Percentiles rank a stretch among this genome's conserved stretches.
Conservation (phyloP, 2,797 vertebrate species). For the Scolopax bukidnonensis region DNA sequence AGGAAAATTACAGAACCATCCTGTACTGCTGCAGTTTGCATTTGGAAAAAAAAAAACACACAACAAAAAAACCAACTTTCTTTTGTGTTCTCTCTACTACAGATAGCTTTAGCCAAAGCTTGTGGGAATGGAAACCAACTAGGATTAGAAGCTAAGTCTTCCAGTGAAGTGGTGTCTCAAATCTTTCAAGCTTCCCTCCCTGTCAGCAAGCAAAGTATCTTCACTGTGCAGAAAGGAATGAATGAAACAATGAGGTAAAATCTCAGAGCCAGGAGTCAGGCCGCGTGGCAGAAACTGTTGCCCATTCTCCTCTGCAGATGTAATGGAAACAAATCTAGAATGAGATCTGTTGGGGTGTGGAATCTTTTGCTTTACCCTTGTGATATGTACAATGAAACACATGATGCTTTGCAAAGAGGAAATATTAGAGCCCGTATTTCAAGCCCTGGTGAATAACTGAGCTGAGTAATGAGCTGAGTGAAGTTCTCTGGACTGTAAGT, state of each 20-base stretch:
- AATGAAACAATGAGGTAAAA: constrained; percentile 96
- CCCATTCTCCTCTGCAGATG: neutral
- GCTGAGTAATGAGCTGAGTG: neutral
- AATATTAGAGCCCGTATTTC: neutral
- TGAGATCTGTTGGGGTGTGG: neutral
- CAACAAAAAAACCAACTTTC: neutral
- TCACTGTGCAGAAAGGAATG: constrained; percentile 86
- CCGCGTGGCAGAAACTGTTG: neutral
- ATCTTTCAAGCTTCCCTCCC: constrained; percentile 85
- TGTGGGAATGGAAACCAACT: constrained; percentile 87
- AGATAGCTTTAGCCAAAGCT: constrained; percentile 92
- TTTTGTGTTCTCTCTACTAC: neutral
- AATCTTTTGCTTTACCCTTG: neutral
- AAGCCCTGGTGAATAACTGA: neutral
- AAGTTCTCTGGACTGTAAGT: neutral
- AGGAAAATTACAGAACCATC: neutral
- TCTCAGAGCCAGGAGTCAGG: neutral
- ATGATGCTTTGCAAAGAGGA: neutral
- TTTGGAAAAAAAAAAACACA: neutral
- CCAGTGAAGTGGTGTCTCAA: constrained; percentile 84
- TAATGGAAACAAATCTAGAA: neutral
- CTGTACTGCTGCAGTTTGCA: neutral
- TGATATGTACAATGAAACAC: neutral
- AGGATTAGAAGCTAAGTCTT: constrained; percentile 84
- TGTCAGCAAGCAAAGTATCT: constrained; percentile 76